phyloP scores from a whole-genome alignment of 2,113 vertebrate genomes.

The Agapornis roseicollis region DNA sequence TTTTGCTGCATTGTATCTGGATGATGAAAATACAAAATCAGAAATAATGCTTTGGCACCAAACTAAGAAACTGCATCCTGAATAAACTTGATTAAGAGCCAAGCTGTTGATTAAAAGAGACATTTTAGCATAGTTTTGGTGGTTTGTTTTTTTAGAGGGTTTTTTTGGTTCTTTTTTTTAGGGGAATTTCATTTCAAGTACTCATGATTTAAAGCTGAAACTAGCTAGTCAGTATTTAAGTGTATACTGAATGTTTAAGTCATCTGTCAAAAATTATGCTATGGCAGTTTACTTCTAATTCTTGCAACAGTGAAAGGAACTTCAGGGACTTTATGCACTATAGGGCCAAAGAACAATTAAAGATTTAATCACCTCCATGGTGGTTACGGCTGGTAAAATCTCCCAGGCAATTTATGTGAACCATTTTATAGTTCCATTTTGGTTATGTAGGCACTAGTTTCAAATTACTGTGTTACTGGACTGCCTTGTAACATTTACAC shows the following conservation, averaged over 20 bases:
- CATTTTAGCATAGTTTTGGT: not conserved
- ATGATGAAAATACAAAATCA: not conserved
- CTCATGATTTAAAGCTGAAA: not conserved
- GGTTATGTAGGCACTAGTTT: constrained; percentile 16
- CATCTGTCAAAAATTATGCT: not conserved
- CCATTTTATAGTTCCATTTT: constrained; percentile 20
- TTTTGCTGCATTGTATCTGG: not conserved
- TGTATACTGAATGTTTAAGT: not conserved
- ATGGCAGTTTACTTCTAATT: not conserved
- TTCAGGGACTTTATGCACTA: not conserved
- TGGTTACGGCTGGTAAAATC: constrained; percentile 15
- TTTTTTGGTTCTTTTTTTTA: not conserved
- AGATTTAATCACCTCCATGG: not conserved
- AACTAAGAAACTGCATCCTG: not conserved
- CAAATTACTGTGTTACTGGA: constrained; percentile 2
- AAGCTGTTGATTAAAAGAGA: not conserved
- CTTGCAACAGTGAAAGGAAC: not conserved
- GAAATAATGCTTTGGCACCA: not conserved
- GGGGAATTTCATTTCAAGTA: not conserved
- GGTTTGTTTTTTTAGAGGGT: not conserved
- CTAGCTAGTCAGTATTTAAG: not conserved
- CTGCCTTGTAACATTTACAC: constrained; percentile 36
- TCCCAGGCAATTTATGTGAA: not conserved
- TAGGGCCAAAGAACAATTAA: not conserved
- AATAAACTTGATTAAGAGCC: not conserved